Conservation (phyloP, 92 coral and sea anemone species). For the Montipora capitata region DNA sequence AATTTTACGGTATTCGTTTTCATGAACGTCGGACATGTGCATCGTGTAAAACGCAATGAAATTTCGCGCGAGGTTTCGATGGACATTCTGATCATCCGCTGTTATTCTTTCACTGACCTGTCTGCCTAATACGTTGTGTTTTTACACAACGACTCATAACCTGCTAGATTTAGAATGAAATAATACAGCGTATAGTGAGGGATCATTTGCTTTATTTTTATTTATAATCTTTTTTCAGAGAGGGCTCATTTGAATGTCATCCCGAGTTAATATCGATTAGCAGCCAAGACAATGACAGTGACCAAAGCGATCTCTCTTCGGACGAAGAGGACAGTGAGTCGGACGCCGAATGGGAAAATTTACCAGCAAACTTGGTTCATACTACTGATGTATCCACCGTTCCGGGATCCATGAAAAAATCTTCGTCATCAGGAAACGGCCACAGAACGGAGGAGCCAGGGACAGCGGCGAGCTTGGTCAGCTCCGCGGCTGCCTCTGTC, state of each 20-base stretch:
- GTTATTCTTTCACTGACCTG: too few relatives aligned
- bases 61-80: too few relatives aligned
- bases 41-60: too few relatives aligned
- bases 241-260: slow-evolving; percentile 86
- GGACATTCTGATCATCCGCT: too few relatives aligned
- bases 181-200: too few relatives aligned
- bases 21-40: too few relatives aligned
- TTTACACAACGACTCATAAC: too few relatives aligned
- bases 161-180: too few relatives aligned
- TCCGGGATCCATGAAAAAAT: slow-evolving; percentile 30
- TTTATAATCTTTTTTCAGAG: slow-evolving; percentile 34
- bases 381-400: slow-evolving; percentile 60
- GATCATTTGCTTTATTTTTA: too few relatives aligned
- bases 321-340: slow-evolving; percentile 86
- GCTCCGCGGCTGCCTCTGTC: slow-evolving; percentile 97
- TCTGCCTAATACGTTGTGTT: too few relatives aligned
- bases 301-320: slow-evolving; percentile 68
- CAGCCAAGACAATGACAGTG: slow-evolving; percentile 68
- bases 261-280: slow-evolving; percentile 85
- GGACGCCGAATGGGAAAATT: slow-evolving; percentile 94
- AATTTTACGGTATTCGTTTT: too few relatives aligned
- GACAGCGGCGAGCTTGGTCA: slow-evolving; percentile 86
- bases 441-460: slow-evolving; percentile 71
- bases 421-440: slow-evolving; percentile 44
- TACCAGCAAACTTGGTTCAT: slow-evolving; percentile 76